Percentiles rank a stretch among this genome's conserved stretches.
Conservation (phyloP, 1,140 invertebrate genomes). For the Euborellia annulipes region DNA sequence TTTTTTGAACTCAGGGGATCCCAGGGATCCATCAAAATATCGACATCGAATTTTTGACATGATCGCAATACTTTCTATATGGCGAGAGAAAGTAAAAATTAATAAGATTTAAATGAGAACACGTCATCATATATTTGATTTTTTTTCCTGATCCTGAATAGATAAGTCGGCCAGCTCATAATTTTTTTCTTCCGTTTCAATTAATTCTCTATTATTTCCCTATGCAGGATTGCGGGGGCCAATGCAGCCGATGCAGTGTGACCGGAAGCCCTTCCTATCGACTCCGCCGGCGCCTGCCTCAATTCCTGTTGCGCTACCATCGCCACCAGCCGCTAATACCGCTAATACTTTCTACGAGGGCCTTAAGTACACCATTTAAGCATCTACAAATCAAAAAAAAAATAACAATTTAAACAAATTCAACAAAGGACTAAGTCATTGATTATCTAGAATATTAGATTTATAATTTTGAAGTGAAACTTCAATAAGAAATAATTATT, state of each 20-base stretch:
- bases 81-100: no score
- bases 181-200: not conserved
- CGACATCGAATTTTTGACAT: no score
- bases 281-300: constrained; percentile 21
- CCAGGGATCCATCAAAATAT: no score
- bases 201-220: not conserved
- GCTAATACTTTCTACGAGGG: constrained; percentile 24
- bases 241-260: constrained; percentile 23
- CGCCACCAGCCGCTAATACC: constrained; percentile 24
- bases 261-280: constrained; percentile 25
- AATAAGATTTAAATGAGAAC: no score
- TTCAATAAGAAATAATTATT: no score
- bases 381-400: not conserved
- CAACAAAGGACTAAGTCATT: no score
- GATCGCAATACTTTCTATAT: no score
- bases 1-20: no score
- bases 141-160: no score
- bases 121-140: no score
- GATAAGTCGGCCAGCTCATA: constrained; percentile 10
- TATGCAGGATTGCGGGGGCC: constrained; percentile 5
- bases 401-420: not conserved
- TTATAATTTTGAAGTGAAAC: no score
- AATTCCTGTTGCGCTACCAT: constrained; percentile 23
- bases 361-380: constrained; percentile 24
- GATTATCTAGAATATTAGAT: no score